Base-by-base conservation (phyloP, 2,888 invertebrate genomes). In the Helleia helle region DNA sequence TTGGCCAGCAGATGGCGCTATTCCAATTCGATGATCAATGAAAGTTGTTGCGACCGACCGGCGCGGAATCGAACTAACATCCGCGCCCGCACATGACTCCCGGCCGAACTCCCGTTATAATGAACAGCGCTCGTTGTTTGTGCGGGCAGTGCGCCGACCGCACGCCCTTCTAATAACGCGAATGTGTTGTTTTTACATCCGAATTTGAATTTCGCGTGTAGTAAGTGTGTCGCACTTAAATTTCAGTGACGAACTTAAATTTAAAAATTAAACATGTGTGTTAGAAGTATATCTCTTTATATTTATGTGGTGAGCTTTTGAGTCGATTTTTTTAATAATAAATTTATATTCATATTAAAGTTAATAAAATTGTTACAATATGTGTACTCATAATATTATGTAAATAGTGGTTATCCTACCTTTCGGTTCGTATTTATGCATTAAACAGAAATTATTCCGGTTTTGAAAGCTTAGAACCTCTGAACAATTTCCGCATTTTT, bases 51-150 rank as follows among this genome's bases (percentile, higher is more conserved):
- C 22, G 22, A 8, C 5, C 22, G n/a, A n/a, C n/a, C n/a, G n/a
- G 22, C 57, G 51, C 57, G 54, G 56, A 62, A 58, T 59, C 46
- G 44, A 49, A 50, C 50, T 51, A 47, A 50, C 47, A 47, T 43
- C 46, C 66, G 69, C 64, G 64, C 64, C 62, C 56, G 67, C 62
- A 62, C 56, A 71, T 66, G 66, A 74, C 73, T 77, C 71, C 71
- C 62, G 70, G 68, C 76, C 69, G 65, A 81, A 79, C 69, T 84
- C 83, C 83, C 83, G 83, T 84, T 83, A 83, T 80, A 80, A 73
- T 74, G 59, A 55, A 62, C 65, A 75, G 63, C 73, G 76, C 75
- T 79, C 77, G 76, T 77, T 79, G 73, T 80, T 72, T 79, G 75
- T 44, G 47, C 52, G 74, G 79, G 81, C 81, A 79, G 81, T 81